Evolutionary conservation across 2,113 vertebrate species (phyloP).

Genomic region (Gambusia affinis): DNA sequence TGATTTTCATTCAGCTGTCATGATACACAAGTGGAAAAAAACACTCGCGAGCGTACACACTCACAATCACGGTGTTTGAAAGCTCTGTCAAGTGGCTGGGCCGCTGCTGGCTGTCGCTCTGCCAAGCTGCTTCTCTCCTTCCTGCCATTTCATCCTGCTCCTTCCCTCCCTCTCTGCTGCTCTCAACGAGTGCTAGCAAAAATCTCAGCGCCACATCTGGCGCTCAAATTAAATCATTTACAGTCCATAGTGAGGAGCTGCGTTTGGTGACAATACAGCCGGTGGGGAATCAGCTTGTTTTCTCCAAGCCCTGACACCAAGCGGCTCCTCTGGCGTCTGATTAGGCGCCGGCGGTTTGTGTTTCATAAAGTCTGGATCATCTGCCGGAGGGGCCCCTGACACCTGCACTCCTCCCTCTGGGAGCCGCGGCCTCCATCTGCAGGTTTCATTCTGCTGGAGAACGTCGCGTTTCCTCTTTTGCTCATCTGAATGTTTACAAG

Average conservation of each 20-base stretch:
- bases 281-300: conserved; percentile 77
- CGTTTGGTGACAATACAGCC: conserved; percentile 74
- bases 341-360: conserved; percentile 61
- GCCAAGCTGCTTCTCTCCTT: conserved; percentile 74
- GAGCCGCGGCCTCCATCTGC: conserved; percentile 51
- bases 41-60: conserved; percentile 35
- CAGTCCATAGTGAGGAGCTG: conserved; percentile 70
- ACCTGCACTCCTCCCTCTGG: conserved; percentile 54
- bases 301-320: conserved; percentile 61
- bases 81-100: conserved; percentile 71
- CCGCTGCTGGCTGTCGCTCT: conserved; percentile 71
- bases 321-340: conserved; percentile 65
- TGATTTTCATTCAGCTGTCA: conserved; percentile 79
- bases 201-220: conserved; percentile 77
- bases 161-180: conserved; percentile 49
- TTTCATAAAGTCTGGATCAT: conserved; percentile 34
- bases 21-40: conserved; percentile 68
- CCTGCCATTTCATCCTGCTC: conserved; percentile 74
- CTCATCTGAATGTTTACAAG: conserved; percentile 31
- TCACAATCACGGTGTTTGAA: conserved; percentile 63
- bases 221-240: conserved; percentile 81
- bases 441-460: conserved; percentile 16
- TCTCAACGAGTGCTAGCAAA: conserved; percentile 43
- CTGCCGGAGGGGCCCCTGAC: conserved; percentile 55
- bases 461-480: conserved; percentile 4